Conservation (phyloP, 2,797 vertebrate genomes). For the Anas bernieri region DNA sequence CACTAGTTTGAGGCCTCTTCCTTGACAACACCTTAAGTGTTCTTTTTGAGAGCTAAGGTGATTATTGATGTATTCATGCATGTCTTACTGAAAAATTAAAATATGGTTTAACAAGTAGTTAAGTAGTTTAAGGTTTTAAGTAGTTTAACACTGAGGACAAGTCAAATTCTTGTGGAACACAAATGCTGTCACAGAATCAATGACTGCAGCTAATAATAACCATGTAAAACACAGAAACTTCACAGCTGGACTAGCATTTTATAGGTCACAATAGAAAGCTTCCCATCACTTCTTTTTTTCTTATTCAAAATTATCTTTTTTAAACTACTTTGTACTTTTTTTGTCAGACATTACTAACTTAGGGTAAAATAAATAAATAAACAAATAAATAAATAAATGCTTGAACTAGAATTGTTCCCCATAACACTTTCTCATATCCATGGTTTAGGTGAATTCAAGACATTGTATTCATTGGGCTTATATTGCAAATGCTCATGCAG, state of each 20-base stretch:
- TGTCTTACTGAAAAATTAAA: background rate
- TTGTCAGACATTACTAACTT: background rate
- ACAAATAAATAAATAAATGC: background rate
- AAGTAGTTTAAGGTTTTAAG: no score
- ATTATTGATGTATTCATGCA: background rate
- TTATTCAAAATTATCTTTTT: background rate
- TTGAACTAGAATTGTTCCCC: background rate
- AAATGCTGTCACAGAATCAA: background rate
- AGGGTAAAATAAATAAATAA: background rate
- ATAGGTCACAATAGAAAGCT: background rate
- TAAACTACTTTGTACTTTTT: background rate
- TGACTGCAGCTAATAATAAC: background rate
- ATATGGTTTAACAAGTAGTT: background rate
- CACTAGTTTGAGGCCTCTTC: background rate
- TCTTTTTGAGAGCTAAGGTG: background rate
- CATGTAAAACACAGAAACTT: background rate
- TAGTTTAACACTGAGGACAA: background rate
- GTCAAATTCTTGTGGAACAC: background rate
- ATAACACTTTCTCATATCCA: background rate
- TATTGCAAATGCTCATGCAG: background rate
- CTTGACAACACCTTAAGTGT: background rate
- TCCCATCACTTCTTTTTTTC: background rate
- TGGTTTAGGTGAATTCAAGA: background rate
- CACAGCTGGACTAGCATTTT: background rate
- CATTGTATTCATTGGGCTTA: background rate